Conservation (phyloP, 2,113 vertebrate genomes). For the Gadus macrocephalus region DNA sequence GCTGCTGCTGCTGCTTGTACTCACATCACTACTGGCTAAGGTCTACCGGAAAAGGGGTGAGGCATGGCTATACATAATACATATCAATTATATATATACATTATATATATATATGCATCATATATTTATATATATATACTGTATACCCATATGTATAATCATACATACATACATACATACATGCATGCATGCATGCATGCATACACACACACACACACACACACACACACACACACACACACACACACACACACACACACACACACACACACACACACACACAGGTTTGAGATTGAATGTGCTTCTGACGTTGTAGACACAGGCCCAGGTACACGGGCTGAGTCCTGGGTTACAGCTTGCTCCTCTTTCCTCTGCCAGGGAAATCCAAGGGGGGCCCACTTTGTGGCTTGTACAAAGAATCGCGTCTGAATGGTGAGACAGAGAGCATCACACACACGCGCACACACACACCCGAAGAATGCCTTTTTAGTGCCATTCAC, state of each 20-base stretch:
- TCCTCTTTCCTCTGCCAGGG: slow-evolving; percentile 21
- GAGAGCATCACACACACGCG: not conserved
- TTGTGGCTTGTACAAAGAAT: not conserved
- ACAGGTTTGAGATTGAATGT: no score
- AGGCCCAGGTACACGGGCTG: no score
- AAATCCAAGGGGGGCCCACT: not conserved
- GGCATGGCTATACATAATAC: not conserved
- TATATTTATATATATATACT: no score
- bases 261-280: no score
- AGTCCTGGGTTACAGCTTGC: not conserved
- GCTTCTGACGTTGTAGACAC: no score
- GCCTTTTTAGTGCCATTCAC: not conserved
- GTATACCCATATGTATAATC: no score
- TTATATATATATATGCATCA: no score
- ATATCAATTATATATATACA: not conserved
- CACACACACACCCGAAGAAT: not conserved
- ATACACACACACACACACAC: no score
- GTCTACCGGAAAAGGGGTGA: slow-evolving; percentile 22
- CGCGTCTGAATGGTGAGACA: slow-evolving; percentile 35
- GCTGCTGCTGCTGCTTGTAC: slow-evolving; percentile 39
- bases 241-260: no score
- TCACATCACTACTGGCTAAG: slow-evolving; percentile 25
- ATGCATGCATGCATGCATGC: no score
- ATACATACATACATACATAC: no score
- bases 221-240: no score